Evolutionary conservation across 2,113 vertebrate genomes (phyloP).

Genomic region (Centropus bengalensis): DNA sequence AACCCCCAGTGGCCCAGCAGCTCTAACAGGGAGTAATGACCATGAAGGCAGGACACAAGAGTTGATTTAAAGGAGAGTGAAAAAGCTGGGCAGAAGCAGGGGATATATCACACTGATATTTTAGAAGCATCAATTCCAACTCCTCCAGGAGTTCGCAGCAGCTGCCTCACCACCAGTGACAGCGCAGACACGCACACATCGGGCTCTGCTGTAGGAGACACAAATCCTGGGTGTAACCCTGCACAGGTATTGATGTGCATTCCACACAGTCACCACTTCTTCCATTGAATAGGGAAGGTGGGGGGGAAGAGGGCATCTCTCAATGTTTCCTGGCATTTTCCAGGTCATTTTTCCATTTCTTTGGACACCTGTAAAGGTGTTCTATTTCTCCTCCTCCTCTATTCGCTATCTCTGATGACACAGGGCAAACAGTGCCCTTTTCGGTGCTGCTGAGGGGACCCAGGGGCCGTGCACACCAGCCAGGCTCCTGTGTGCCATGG

Average conservation of each 20-base stretch:
- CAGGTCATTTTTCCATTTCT: background rate
- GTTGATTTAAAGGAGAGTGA: fast-evolving
- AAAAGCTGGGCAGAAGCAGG: too few relatives aligned
- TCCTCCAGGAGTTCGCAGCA: background rate
- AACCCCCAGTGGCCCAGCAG: background rate
- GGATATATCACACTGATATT: background rate
- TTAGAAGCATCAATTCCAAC: background rate
- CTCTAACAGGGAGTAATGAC: background rate
- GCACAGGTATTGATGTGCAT: background rate
- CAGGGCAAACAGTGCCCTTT: background rate
- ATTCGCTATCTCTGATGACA: fast-evolving
- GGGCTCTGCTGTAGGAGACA: background rate
- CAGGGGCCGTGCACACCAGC: background rate
- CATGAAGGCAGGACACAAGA: background rate
- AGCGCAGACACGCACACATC: background rate
- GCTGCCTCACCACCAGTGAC: background rate
- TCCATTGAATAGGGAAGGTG: background rate
- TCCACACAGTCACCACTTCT: background rate
- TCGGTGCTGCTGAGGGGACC: background rate
- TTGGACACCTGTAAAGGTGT: background rate
- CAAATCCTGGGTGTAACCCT: fast-evolving
- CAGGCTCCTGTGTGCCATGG: fast-evolving
- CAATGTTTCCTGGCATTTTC: too few relatives aligned
- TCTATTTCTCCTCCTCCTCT: background rate
- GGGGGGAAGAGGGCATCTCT: background rate